Conservation (phyloP, 2,113 vertebrate genomes). For the Anhinga rufa region DNA sequence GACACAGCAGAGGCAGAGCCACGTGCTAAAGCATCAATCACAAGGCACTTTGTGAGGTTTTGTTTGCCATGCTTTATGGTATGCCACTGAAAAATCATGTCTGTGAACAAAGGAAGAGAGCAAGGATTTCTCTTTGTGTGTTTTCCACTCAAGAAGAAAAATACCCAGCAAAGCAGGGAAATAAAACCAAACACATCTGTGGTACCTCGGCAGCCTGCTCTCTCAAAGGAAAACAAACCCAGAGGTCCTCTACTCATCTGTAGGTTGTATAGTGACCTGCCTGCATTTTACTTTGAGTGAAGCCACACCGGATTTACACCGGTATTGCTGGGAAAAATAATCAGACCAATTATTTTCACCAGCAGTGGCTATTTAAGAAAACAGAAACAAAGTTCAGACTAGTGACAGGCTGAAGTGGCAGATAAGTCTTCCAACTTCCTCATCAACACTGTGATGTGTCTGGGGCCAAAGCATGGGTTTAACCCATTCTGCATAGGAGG, state of each 20-base stretch:
- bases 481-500: background rate
- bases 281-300: background rate
- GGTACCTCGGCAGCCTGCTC: background rate
- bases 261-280: background rate
- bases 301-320: background rate
- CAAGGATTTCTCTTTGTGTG: background rate
- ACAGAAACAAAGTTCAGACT: background rate
- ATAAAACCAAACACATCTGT: background rate
- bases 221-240: background rate
- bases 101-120: background rate
- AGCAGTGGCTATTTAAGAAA: background rate
- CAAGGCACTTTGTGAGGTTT: background rate
- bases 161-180: background rate
- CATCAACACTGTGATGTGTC: background rate
- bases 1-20: background rate
- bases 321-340: background rate
- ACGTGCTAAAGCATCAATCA: accelerated
- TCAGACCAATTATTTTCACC: background rate
- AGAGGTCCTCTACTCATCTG: background rate
- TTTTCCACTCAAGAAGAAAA: background rate
- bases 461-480: background rate
- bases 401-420: background rate
- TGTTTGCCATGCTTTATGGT: background rate
- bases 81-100: background rate
- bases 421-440: background rate